Base-by-base conservation (phyloP, 2,888 invertebrate genomes). In the Strigamia maritima region DNA sequence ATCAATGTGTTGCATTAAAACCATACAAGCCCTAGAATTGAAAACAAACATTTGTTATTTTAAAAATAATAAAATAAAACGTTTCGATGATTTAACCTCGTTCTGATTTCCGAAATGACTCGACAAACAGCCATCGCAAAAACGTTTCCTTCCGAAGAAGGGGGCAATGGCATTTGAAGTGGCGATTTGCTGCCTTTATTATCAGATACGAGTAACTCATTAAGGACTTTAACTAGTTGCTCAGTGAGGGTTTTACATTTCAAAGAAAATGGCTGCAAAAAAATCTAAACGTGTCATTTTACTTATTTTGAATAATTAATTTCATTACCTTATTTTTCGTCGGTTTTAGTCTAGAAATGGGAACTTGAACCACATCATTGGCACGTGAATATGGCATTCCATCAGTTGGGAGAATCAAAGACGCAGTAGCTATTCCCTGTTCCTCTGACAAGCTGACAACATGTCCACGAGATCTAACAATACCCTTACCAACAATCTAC, bases 51-150 rank as follows among this genome's bases (percentile, higher is more conserved):
- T 24, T 75, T 75, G 7, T n/a, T 26, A 14, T 75, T 75, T 19
- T 35, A 28, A 31, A 12, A 35, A 28, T 31, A 75, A 28, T 35
- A 35, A 35, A 1, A 35, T 6, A 35, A n/a, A 35, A 6, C 6
- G 0, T 12, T 12, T 28, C 31, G 14, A 2, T 35, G 6, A 6
- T 76, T 38, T 8, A n/a, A 44, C 81, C 85, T 81, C 4, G 86
- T 85, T 80, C 85, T 82, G 44, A 86, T 84, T 83, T 86, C 86
- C 0, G 85, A 85, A n/a, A 86, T 82, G 1, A 86, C 84, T 6
- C 86, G 82, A 79, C 85, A 85, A 22, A 85, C 84, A 81, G 85
- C 85, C 82, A 79, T 80, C 76, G 83, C 81, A 77, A 85, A 81
- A 40, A 82, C 82, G 81, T 83, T 84, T 2, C 84, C 85, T 80